Conservation (phyloP, 2,113 vertebrate species). For the Hepsetus odoe region DNA sequence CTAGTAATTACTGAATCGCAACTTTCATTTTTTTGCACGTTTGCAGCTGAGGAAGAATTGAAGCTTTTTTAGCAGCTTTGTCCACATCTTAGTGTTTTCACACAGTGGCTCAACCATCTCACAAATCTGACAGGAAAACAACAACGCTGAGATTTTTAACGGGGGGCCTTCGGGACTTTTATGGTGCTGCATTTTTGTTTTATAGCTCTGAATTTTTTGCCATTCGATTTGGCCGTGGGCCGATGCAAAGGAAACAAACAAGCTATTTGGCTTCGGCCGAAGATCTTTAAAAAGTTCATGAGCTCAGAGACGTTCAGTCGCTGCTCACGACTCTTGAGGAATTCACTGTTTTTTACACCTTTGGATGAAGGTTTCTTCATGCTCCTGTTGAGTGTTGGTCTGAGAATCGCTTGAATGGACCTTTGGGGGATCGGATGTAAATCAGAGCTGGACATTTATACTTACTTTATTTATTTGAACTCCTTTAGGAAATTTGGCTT, state of each 20-base stretch:
- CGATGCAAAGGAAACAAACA: constrained; percentile 18
- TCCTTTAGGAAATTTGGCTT: not conserved
- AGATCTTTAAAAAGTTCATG: not conserved
- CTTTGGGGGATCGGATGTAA: not conserved
- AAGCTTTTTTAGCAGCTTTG: not conserved
- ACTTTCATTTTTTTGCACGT: not conserved
- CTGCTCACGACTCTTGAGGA: not conserved
- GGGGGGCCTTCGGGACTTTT: not conserved
- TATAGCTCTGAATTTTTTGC: not conserved
- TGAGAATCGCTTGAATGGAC: not conserved
- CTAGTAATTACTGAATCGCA: no score
- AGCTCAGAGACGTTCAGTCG: not conserved
- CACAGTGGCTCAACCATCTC: not conserved
- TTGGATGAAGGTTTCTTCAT: not conserved
- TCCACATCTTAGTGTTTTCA: not conserved
- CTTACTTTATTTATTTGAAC: no score
- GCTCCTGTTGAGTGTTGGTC: constrained; percentile 5
- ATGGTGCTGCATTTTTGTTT: not conserved
- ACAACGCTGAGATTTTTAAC: not conserved
- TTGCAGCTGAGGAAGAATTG: not conserved
- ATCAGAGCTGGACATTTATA: not conserved
- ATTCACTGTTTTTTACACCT: not conserved
- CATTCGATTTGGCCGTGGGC: not conserved
- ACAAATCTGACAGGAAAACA: not conserved
- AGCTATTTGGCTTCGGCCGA: not conserved